Evolutionary conservation across 2,888 invertebrate species (phyloP), one percentile per base, ranked within the genome.

Genomic region (Hoplodrina blanda): DNA sequence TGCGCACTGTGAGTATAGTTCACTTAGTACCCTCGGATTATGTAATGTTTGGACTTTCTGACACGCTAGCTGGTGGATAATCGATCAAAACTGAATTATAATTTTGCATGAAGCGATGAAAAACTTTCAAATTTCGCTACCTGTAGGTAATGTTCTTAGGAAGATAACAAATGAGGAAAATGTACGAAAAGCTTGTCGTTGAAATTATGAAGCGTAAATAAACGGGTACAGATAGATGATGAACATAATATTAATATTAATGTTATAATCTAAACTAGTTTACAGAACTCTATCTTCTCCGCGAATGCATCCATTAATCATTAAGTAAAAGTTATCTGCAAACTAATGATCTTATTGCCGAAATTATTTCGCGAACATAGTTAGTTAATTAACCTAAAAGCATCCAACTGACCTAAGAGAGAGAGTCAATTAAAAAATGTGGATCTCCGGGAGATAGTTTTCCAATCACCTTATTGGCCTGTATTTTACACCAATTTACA

Each of bases 1-100:
- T 87, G 85, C 87, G 83, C 82, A 90, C 90, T 93, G 95, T 95
- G 87, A 94, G 95, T 91, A 80, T 80, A 78, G 81, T 83, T 76
- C 52, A 49, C 73, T 69, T 74, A 82, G 87, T 86, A 83, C 77
- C 82, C 82, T 73, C 69, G 62, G 54, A 70, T 86, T 88, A 87
- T 83, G 82, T 87, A 85, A 88, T 77, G 62, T 74, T 81, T 73
- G 60, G 10, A 63, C 60, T 77, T 57, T 66, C 65, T 54, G 81
- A 60, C 61, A 56, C 68, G 52, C 55, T 72, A 50, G 62, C 56
- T 44, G 44, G 46, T 49, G 25, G 53, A 62, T 60, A 57, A 63
- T 57, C 25, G 52, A 55, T 50, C 19, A 8, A 56, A 61, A 33
- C 25, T 20, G n/a, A 20, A 55, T 77, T 52, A 62, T 25, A 50